These are phyloP conservation scores for Paramormyrops kingsleyae DNA, from an alignment of 2,113 vertebrate genomes.

Conservation along the genomic window DNA sequence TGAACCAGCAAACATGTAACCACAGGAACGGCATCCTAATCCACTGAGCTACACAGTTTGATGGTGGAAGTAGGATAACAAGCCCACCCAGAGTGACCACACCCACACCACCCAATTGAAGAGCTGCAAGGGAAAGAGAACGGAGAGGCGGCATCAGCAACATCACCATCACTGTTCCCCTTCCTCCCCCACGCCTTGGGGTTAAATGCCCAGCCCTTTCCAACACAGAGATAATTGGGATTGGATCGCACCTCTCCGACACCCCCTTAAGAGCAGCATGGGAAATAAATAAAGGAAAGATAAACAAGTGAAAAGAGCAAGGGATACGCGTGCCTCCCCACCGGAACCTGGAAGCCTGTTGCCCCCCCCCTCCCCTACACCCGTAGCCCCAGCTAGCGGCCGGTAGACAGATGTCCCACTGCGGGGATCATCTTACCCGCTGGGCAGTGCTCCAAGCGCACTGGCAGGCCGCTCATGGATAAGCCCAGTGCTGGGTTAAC, in stretches of 20 bases:
- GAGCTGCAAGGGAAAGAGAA: neutral
- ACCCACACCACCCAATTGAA: neutral
- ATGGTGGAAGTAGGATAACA: neutral
- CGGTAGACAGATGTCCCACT: neutral
- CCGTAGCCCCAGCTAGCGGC: neutral
- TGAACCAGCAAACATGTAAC: neutral
- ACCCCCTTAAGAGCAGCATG: neutral
- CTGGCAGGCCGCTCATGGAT: neutral
- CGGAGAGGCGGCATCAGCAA: neutral
- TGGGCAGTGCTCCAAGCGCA: neutral
- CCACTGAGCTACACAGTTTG: neutral
- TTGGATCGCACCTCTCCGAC: neutral
- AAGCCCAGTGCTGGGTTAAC: neutral
- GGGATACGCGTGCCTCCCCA: neutral
- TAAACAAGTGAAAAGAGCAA: neutral
- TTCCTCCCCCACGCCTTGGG: neutral
- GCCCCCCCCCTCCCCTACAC: neutral
- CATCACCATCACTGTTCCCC: neutral
- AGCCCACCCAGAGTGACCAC: neutral
- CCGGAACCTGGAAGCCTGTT: neutral
- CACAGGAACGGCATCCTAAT: neutral
- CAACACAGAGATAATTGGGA: neutral
- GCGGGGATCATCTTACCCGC: neutral
- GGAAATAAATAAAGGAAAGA: neutral
- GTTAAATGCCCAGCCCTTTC: neutral